Evolutionary conservation across 2,797 vertebrate species (phyloP).

Genomic region (Dendrocincla fuliginosa): DNA sequence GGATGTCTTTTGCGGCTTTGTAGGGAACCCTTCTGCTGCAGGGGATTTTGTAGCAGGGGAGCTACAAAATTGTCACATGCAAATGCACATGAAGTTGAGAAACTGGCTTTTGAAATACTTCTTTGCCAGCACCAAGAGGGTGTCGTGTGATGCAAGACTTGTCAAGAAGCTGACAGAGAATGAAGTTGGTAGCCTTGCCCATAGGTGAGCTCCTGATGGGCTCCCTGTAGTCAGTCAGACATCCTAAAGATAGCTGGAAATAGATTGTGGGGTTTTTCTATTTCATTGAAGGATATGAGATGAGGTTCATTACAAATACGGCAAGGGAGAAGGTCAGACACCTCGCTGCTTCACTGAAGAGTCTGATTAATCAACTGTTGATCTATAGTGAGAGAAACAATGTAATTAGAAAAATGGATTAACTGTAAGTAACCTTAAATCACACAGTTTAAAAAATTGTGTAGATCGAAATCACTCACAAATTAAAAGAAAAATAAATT

Average conservation of each 20-base stretch:
- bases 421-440: conserved; percentile 22
- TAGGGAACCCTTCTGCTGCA: not conserved
- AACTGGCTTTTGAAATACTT: not conserved
- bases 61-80: not conserved
- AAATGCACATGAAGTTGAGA: not conserved
- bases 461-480: not conserved
- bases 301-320: not conserved
- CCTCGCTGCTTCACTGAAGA: not conserved
- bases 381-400: conserved; percentile 32
- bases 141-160: not conserved
- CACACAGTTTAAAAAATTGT: not conserved
- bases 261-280: not conserved
- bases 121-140: not conserved
- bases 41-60: not conserved
- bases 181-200: not conserved
- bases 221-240: not conserved
- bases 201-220: not conserved
- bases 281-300: not conserved
- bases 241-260: not conserved
- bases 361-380: conserved; percentile 52
- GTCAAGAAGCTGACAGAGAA: not conserved
- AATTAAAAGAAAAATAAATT: not conserved
- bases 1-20: not conserved
- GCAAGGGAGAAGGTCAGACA: conserved; percentile 8
- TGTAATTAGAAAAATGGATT: conserved; percentile 58